phyloP scores from a whole-genome alignment of 1,140 invertebrate species.

The Neotoxoptera formosana region DNA sequence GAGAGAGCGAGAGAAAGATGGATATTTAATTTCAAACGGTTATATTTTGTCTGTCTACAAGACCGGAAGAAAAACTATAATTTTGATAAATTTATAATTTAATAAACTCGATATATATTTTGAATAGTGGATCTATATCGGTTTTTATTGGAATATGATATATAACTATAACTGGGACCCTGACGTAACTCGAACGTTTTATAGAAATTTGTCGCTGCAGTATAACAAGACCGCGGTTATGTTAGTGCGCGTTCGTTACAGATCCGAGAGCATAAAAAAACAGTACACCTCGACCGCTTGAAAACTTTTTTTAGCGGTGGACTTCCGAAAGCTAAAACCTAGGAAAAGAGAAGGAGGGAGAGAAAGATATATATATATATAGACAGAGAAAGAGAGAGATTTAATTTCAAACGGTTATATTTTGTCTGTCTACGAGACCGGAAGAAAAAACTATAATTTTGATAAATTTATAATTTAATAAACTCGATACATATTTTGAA shows the following conservation, averaged over 20 bases:
- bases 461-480: neutral
- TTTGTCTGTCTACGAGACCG: neutral
- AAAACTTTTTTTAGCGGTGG: neutral
- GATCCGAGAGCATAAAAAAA: neutral
- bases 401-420: neutral
- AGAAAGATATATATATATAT: no score
- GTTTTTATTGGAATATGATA: conserved; percentile 22
- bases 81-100: neutral
- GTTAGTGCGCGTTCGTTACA: neutral
- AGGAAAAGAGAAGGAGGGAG: neutral
- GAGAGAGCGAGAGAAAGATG: neutral
- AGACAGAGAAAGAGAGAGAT: no score
- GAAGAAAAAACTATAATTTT: neutral
- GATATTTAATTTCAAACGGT: neutral
- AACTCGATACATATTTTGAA: neutral
- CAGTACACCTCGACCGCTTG: neutral
- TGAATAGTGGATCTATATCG: no score
- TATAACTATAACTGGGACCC: neutral
- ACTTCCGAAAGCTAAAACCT: neutral
- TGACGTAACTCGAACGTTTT: neutral
- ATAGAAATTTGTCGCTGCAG: neutral
- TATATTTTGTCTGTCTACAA: neutral
- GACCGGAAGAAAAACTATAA: neutral
- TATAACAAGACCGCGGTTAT: neutral
- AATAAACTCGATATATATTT: no score